Evolutionary conservation across 2,888 invertebrate genomes (phyloP).

Genomic region (Leptothorax acervorum): DNA sequence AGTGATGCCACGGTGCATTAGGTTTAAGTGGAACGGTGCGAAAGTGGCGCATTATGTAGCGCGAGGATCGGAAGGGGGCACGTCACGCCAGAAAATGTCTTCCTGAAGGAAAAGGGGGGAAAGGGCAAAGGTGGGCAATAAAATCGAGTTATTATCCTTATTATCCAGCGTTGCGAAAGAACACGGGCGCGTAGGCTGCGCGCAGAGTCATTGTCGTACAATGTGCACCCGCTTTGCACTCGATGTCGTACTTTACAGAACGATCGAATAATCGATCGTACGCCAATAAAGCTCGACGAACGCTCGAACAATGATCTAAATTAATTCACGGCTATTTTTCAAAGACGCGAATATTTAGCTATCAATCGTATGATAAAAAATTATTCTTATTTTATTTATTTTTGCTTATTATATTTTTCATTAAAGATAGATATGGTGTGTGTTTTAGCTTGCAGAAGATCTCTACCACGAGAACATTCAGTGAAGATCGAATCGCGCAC

Average conservation of each 20-base stretch:
- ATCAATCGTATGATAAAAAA: not conserved
- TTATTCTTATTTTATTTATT: not conserved
- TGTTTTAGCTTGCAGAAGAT: not conserved
- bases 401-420: not conserved
- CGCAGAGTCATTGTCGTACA: constrained; percentile 73
- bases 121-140: constrained; percentile 74
- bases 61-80: constrained; percentile 55
- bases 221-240: constrained; percentile 72
- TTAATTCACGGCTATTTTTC: not conserved
- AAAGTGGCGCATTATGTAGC: constrained; percentile 65
- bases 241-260: constrained; percentile 51
- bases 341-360: not conserved
- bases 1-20: constrained; percentile 67
- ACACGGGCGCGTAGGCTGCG: constrained; percentile 67
- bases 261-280: constrained; percentile 50
- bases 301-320: constrained; percentile 14
- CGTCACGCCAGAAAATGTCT: constrained; percentile 71
- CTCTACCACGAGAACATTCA: not conserved
- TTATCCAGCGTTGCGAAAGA: constrained; percentile 73
- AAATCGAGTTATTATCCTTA: constrained; percentile 78
- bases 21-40: constrained; percentile 65
- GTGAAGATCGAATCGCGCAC: constrained; percentile 8
- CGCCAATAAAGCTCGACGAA: constrained; percentile 30
- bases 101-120: constrained; percentile 68
- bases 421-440: not conserved